Percentiles rank a stretch among this genome's conserved stretches.
Evolutionary conservation across 2,888 invertebrate genomes (phyloP).

Genomic region (Notocelia uddmanniana): DNA sequence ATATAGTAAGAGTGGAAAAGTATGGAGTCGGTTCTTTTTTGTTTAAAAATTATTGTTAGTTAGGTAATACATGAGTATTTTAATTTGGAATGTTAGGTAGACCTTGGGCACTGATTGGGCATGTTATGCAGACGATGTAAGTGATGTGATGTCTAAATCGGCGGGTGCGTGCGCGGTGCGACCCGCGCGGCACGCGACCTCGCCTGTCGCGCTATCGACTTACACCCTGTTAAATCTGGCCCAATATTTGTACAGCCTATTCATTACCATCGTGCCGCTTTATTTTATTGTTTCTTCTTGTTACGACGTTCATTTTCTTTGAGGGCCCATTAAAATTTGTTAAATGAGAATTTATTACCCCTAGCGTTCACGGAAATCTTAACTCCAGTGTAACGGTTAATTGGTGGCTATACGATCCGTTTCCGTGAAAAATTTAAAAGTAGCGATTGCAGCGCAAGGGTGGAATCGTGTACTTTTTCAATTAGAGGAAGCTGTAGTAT

Average conservation of each 20-base stretch:
- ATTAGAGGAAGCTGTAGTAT: conserved; percentile 59
- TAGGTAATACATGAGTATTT: too few relatives aligned
- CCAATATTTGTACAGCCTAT: conserved; percentile 82
- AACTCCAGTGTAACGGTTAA: conserved; percentile 54
- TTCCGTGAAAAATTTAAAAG: conserved; percentile 24
- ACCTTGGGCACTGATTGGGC: conserved; percentile 4
- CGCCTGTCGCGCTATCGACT: conserved; percentile 81
- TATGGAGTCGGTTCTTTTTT: too few relatives aligned
- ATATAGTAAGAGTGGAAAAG: too few relatives aligned
- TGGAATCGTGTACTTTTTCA: conserved; percentile 59
- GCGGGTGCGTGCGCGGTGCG: conserved; percentile 62
- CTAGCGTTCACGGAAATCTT: conserved; percentile 53
- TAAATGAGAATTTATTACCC: conserved; percentile 62
- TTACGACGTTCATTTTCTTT: conserved; percentile 61
- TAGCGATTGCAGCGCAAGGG: conserved; percentile 17
- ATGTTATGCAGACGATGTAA: conserved; percentile 25
- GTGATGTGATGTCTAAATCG: conserved; percentile 72
- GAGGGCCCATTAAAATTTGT: conserved; percentile 70
- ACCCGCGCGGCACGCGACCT: conserved; percentile 69
- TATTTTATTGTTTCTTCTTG: conserved; percentile 78
- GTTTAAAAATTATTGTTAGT: too few relatives aligned
- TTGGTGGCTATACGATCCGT: conserved; percentile 46
- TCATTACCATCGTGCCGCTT: conserved; percentile 75
- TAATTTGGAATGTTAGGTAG: background rate
- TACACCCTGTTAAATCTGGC: conserved; percentile 83